Conservation (phyloP, 2,797 vertebrate species). For the Tinamus major region DNA sequence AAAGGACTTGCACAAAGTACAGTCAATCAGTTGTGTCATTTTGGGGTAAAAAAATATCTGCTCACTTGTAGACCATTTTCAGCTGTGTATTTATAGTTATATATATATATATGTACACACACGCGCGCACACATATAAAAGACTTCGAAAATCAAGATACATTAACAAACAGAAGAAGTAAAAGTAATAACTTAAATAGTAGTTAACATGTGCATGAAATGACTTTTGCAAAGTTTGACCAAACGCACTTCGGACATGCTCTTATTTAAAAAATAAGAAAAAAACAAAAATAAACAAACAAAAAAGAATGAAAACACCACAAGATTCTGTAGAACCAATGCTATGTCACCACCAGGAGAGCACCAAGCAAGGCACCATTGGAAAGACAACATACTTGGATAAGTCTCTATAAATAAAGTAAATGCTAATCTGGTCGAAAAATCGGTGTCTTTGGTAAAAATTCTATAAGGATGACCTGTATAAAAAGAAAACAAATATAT, state of each 20-base stretch:
- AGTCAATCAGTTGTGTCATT: slow-evolving; percentile 62
- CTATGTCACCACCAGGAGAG: slow-evolving; percentile 83
- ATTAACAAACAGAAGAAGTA: slow-evolving; percentile 77
- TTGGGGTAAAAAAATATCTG: slow-evolving; percentile 79
- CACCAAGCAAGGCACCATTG: slow-evolving; percentile 92
- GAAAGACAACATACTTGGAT: slow-evolving; percentile 83
- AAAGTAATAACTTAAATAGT: slow-evolving; percentile 83
- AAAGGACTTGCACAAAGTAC: slow-evolving; percentile 61
- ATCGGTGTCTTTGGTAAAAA: slow-evolving; percentile 99
- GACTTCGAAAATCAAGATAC: slow-evolving; percentile 79
- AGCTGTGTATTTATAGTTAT: slow-evolving; percentile 78
- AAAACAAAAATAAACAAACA: background rate
- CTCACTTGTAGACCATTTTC: slow-evolving; percentile 79
- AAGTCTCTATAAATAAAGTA: slow-evolving; percentile 82
- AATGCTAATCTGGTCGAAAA: slow-evolving; percentile 96
- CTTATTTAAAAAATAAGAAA: slow-evolving; percentile 59
- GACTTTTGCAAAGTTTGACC: slow-evolving; percentile 76
- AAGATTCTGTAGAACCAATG: slow-evolving; percentile 83
- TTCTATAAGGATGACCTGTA: slow-evolving; percentile 98
- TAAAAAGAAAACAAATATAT: slow-evolving; percentile 69
- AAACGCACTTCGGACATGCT: slow-evolving; percentile 79
- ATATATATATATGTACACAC: slow-evolving; percentile 16
- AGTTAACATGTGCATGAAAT: slow-evolving; percentile 80
- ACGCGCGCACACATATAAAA: slow-evolving; percentile 64
- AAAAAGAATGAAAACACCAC: slow-evolving; percentile 75